Evolutionary conservation across 2,113 vertebrate genomes (phyloP).

Genomic region (Aegithalos caudatus): DNA sequence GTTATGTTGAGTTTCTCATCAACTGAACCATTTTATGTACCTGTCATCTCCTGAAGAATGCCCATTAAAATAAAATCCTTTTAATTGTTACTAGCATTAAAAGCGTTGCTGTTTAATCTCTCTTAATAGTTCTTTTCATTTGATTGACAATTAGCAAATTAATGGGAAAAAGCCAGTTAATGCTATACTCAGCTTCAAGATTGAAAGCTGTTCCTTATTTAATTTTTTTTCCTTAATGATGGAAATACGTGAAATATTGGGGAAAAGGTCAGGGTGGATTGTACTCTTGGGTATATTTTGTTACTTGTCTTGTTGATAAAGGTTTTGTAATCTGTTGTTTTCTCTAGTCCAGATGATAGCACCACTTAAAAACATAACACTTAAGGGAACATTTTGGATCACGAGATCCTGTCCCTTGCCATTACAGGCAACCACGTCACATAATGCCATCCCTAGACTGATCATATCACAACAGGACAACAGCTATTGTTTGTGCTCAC

Average conservation of each 20-base stretch:
- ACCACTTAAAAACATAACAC: neutral
- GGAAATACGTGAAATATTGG: neutral
- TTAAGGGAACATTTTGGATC: neutral
- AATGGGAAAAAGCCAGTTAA: neutral
- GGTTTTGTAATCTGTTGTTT: neutral
- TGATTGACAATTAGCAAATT: conserved; percentile 29
- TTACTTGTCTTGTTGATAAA: neutral
- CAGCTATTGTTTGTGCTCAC: neutral
- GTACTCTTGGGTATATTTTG: neutral
- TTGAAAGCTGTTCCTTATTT: neutral
- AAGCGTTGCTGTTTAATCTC: neutral
- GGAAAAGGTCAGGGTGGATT: neutral
- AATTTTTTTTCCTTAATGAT: neutral
- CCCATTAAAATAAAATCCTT: conserved; percentile 23
- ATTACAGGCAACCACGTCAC: neutral
- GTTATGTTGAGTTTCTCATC: neutral
- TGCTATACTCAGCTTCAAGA: neutral
- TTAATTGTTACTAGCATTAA: neutral
- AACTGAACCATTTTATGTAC: neutral
- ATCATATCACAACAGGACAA: neutral
- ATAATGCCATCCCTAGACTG: neutral
- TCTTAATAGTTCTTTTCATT: neutral
- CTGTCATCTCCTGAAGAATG: conserved; percentile 25
- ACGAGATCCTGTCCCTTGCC: fast-evolving
- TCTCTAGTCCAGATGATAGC: neutral